A percentile compares a stretch with the other conserved stretches of the same genome.
Conservation (phyloP, 2,113 vertebrate genomes). For the Turdus rufiventris region DNA sequence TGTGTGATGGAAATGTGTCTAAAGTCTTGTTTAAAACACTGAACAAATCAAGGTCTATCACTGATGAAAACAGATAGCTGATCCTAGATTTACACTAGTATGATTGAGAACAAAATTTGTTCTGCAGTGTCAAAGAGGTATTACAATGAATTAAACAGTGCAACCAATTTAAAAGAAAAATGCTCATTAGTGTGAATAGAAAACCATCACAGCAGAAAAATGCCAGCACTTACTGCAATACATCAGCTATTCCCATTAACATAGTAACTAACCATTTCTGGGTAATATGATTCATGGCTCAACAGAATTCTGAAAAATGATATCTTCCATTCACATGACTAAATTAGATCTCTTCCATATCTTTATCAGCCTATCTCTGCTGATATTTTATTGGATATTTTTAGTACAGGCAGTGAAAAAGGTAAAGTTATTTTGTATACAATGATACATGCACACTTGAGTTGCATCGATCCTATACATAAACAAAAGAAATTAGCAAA, state of each 20-base stretch:
- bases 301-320: background rate
- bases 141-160: constrained; percentile 30
- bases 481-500: background rate
- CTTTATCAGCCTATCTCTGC: background rate
- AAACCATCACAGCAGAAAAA: constrained; percentile 30
- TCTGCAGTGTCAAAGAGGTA: background rate
- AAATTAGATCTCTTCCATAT: background rate
- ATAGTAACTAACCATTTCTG: constrained; percentile 20
- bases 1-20: background rate
- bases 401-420: background rate
- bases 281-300: background rate
- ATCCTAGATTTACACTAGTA: background rate
- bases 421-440: background rate
- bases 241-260: constrained; percentile 42
- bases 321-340: background rate
- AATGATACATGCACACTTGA: background rate
- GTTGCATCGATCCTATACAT: background rate
- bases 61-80: background rate
- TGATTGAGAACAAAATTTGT: background rate
- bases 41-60: background rate
- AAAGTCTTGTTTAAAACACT: constrained; percentile 22
- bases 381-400: background rate
- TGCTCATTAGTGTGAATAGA: constrained; percentile 23
- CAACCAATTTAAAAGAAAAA: constrained; percentile 38
- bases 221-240: constrained; percentile 27